Conservation (phyloP, 2,797 vertebrate genomes). For the Smutsia temminckii region DNA sequence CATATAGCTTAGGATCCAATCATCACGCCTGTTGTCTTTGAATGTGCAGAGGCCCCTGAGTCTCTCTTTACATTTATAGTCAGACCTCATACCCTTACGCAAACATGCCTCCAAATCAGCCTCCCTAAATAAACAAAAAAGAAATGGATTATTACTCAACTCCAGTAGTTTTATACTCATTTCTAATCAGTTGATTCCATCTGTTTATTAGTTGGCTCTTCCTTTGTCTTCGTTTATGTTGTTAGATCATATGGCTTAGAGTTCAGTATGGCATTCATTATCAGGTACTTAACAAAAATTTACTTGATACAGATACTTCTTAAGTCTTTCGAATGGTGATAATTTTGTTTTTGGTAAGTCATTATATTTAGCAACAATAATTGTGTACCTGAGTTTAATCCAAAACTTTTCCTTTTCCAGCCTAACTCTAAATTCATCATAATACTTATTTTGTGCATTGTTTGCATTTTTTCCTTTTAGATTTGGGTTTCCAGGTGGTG, state of each 20-base stretch:
- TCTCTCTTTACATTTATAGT: background rate
- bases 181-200: background rate
- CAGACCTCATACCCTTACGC: background rate
- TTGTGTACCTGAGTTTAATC: background rate
- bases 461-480: constrained; percentile 80
- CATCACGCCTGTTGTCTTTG: background rate
- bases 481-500: constrained; percentile 91
- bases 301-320: background rate
- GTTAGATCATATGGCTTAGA: background rate
- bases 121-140: background rate
- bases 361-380: background rate
- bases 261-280: background rate
- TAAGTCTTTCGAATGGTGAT: background rate
- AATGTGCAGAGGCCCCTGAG: background rate
- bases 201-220: background rate
- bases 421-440: background rate
- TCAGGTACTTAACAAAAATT: background rate
- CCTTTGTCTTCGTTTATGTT: background rate
- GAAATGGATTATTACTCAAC: background rate
- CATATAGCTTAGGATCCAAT: background rate
- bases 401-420: background rate
- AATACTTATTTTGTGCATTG: background rate
- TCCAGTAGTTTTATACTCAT: background rate
- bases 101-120: background rate
- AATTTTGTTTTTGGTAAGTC: background rate